Evolutionary conservation across 2,797 vertebrate genomes (phyloP).

Genomic region (Darevskia nairensis): DNA sequence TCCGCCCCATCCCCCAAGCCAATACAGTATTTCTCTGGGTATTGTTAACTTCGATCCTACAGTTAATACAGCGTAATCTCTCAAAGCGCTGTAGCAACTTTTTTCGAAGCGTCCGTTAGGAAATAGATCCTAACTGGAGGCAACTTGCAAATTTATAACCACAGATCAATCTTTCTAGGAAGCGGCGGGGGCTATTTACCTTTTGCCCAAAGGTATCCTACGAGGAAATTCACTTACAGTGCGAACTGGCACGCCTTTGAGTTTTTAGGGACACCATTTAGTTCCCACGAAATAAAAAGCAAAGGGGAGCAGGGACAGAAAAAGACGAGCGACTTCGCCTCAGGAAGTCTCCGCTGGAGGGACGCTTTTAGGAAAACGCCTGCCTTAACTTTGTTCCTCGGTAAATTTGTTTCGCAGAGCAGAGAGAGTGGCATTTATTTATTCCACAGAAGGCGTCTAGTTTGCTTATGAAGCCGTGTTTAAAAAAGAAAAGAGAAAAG

Average conservation of each 20-base stretch:
- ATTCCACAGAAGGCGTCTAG: slow-evolving; percentile 53
- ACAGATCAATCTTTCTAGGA: too few relatives aligned
- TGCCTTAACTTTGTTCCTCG: neutral
- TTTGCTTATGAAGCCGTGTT: slow-evolving; percentile 52
- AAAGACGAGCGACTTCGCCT: neutral
- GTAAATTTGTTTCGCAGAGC: neutral
- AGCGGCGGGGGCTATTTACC: slow-evolving; percentile 26
- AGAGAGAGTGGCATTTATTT: neutral
- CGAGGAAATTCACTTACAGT: slow-evolving; percentile 46
- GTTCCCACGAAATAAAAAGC: slow-evolving; percentile 40
- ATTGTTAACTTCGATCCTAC: neutral
- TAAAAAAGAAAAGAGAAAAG: neutral
- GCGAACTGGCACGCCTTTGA: neutral
- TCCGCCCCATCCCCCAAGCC: neutral
- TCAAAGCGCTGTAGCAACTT: neutral
- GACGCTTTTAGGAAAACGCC: neutral
- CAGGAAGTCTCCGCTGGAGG: neutral
- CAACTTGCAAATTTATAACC: too few relatives aligned
- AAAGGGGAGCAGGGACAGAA: too few relatives aligned
- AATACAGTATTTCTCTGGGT: neutral
- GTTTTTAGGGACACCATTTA: slow-evolving; percentile 34
- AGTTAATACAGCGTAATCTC: too few relatives aligned
- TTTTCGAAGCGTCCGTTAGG: neutral
- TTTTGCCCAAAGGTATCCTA: slow-evolving; percentile 50
- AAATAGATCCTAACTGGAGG: neutral